A percentile compares a stretch with the other conserved stretches of the same genome.
These are phyloP conservation scores for Chalcis sispes DNA, from an alignment of 2,888 invertebrate species.

Conservation along the genomic window DNA sequence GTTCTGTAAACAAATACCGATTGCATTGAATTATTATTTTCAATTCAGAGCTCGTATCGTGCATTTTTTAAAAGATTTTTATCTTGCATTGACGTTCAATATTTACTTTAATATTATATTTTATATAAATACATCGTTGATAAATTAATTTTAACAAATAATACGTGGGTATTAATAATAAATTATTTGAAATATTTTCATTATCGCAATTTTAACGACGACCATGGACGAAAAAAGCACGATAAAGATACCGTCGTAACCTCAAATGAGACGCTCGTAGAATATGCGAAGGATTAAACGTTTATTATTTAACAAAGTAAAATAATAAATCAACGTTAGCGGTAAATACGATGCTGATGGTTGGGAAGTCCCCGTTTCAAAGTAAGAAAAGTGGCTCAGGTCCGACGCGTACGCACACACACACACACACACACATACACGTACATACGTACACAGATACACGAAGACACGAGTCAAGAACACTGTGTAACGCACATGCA, in stretches of 20 bases:
- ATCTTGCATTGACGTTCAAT: too few species aligned
- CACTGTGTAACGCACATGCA: not conserved
- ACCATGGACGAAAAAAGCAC: not conserved
- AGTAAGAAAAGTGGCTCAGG: conserved; percentile 30
- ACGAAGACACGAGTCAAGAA: too few species aligned
- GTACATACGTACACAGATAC: conserved; percentile 6
- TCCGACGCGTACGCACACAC: conserved; percentile 4
- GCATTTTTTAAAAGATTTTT: too few species aligned
- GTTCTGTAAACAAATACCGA: too few species aligned
- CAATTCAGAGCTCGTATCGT: too few species aligned
- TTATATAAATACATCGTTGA: too few species aligned
- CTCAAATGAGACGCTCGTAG: not conserved
- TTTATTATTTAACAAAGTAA: not conserved
- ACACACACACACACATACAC: conserved; percentile 7
- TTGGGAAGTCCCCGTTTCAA: conserved; percentile 34
- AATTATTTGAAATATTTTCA: too few species aligned
- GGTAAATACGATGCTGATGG: not conserved
- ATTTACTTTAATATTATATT: too few species aligned
- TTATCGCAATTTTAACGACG: not conserved
- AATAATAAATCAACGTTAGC: not conserved
- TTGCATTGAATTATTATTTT: too few species aligned
- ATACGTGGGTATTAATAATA: too few species aligned
- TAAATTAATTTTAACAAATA: too few species aligned
- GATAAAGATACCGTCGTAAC: not conserved
- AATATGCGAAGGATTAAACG: too few species aligned